These are phyloP conservation scores for Trisateles emortualis DNA, from an alignment of 2,888 invertebrate genomes.

Conservation along the genomic window DNA sequence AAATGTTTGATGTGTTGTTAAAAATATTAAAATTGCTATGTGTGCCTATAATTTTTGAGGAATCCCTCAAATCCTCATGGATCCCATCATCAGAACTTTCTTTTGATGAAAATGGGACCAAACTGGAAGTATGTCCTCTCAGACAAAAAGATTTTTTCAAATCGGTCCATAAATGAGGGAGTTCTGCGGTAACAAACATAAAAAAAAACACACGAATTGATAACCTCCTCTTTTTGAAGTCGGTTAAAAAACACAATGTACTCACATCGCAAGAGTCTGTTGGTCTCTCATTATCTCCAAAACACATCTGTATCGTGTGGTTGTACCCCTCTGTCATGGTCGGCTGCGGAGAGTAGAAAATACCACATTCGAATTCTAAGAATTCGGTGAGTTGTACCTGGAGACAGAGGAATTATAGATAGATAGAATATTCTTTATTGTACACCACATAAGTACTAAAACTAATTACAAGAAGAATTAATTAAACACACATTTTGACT, in stretches of 20 bases:
- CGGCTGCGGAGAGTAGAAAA: slow-evolving; percentile 25
- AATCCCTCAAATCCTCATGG: no score
- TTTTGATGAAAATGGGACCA: no score
- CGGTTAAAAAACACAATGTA: not conserved
- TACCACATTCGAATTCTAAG: slow-evolving; percentile 10
- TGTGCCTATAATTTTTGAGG: no score
- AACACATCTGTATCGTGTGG: slow-evolving; percentile 32
- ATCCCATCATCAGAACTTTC: no score
- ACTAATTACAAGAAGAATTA: no score
- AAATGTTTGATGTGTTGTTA: no score
- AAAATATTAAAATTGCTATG: no score
- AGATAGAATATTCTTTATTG: not conserved
- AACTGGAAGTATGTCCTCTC: no score
- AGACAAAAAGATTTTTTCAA: no score
- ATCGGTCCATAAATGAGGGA: no score
- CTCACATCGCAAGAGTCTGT: slow-evolving; percentile 33
- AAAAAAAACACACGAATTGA: not conserved
- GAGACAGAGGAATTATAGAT: not conserved
- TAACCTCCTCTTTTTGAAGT: not conserved
- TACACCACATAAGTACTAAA: not conserved
- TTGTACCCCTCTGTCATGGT: slow-evolving; percentile 24
- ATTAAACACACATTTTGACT: no score
- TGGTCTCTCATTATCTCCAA: slow-evolving; percentile 12
- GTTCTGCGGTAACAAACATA: no score
- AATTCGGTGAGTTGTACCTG: slow-evolving; percentile 14